phyloP scores from a whole-genome alignment of 92 coral and sea anemone species.

The Paragorgia papillata region DNA sequence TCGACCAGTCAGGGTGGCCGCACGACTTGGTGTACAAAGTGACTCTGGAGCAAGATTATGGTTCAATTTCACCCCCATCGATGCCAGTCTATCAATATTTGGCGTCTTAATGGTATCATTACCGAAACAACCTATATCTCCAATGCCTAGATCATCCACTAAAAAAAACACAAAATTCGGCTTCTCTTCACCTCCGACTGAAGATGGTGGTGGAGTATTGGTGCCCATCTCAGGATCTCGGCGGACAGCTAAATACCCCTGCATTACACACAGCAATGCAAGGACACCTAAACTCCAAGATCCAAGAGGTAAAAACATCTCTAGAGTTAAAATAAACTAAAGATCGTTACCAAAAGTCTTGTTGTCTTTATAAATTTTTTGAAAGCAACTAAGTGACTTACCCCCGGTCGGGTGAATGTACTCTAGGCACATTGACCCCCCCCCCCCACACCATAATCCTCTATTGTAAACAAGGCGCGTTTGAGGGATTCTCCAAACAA shows the following conservation, averaged over 20 bases:
- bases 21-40: conserved; percentile 89
- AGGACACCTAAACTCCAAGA: no score
- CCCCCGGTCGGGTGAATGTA: conserved; percentile 18
- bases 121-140: conserved; percentile 85
- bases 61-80: conserved; percentile 68
- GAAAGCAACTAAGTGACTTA: no score
- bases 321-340: no score
- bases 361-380: no score
- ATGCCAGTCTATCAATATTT: conserved; percentile 80
- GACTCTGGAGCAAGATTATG: conserved; percentile 76
- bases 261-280: no score
- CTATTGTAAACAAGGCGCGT: conserved; percentile 45
- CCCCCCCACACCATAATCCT: conserved; percentile 2
- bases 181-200: no score
- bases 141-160: conserved; percentile 86
- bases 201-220: no score
- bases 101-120: conserved; percentile 81
- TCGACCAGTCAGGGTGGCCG: conserved; percentile 79
- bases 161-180: conserved; percentile 70
- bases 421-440: conserved; percentile 12
- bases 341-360: no score
- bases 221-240: no score
- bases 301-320: no score
- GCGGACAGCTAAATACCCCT: no score
- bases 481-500: conserved; percentile 41